Evolutionary conservation across 2,797 vertebrate species (phyloP), one percentile per base, ranked within the genome.

Genomic region (Poecilia picta): DNA sequence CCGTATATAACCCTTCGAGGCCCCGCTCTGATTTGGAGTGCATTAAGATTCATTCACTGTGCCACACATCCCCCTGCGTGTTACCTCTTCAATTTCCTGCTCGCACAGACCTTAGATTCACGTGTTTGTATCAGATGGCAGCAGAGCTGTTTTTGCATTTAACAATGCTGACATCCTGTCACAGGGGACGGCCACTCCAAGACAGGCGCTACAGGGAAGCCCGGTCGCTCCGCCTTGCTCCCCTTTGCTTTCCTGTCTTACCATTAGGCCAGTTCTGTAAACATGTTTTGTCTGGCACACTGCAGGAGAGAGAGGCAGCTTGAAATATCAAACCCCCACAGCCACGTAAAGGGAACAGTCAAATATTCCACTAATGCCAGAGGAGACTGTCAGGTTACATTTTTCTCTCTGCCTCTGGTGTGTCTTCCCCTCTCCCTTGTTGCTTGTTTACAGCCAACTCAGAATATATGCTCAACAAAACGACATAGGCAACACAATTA

Each of bases 91-190:
- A 92, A 85, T 91, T 92, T 93, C 89, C 89, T 89, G 79, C 81
- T 85, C 81, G 89, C 79, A 79, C 87, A 88, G 85, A 91, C 83
- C 86, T 89, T 77, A 87, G 79, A 89, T 88, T 89, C 87, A 84
- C 84, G 87, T 86, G 93, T 92, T 93, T 91, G 78, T 93, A 90
- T 92, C 86, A 84, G 85, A 88, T 89, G 88, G 82, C 86, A 81
- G 89, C 76, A 85, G 89, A 82, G 79, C 79, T 92, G 87, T 89
- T 91, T 87, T 86, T 89, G 81, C 87, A 85, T 91, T 88, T 85
- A 93, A 92, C 91, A 93, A 92, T 92, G 86, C 87, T 92, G 91
- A 91, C 92, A 91, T 92, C 85, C 87, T 92, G 85, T 91, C 91
- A 79, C 88, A 77, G 23, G 92, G 91, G 92, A 89, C 85, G 28